Conservation (phyloP, 2,888 invertebrate genomes). For the Drosophila melanocephala region DNA sequence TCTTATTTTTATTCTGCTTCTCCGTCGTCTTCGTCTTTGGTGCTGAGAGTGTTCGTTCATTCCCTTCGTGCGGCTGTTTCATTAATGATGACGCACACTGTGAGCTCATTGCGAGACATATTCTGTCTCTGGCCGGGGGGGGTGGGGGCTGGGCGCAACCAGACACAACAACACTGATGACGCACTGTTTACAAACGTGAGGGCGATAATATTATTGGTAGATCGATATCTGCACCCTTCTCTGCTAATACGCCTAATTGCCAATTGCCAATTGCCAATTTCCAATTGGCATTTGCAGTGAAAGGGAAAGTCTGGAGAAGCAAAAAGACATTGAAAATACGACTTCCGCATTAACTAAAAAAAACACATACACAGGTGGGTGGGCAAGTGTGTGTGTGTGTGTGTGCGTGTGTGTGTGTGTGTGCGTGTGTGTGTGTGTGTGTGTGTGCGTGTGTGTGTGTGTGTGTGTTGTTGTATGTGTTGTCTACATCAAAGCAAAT, state of each 20-base stretch:
- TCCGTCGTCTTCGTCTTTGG: constrained; percentile 8
- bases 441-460: constrained; percentile 15
- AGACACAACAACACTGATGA: constrained; percentile 57
- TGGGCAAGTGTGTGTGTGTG: constrained; percentile 14
- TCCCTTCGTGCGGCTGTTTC: constrained; percentile 39
- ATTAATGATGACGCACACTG: constrained; percentile 74
- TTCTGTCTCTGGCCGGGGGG: constrained; percentile 8
- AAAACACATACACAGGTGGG: constrained; percentile 23
- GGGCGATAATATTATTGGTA: constrained; percentile 25
- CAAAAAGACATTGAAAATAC: constrained; percentile 61
- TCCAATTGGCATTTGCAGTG: constrained; percentile 43
- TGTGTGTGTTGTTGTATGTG: constrained; percentile 9
- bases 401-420: constrained; percentile 15
- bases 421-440: constrained; percentile 10
- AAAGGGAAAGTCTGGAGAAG: constrained; percentile 38
- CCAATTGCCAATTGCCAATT: constrained; percentile 12
- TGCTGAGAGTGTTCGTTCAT: constrained; percentile 4
- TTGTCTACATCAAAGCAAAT: constrained; percentile 38
- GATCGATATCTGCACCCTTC: constrained; percentile 52
- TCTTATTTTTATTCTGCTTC: constrained; percentile 21
- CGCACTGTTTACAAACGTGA: constrained; percentile 54
- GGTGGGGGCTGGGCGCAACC: neutral
- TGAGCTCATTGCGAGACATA: constrained; percentile 65
- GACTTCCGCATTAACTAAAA: constrained; percentile 42
- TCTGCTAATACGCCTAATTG: constrained; percentile 59